Evolutionary conservation across 2,888 invertebrate genomes (phyloP).

Genomic region (Diarsia mendica): DNA sequence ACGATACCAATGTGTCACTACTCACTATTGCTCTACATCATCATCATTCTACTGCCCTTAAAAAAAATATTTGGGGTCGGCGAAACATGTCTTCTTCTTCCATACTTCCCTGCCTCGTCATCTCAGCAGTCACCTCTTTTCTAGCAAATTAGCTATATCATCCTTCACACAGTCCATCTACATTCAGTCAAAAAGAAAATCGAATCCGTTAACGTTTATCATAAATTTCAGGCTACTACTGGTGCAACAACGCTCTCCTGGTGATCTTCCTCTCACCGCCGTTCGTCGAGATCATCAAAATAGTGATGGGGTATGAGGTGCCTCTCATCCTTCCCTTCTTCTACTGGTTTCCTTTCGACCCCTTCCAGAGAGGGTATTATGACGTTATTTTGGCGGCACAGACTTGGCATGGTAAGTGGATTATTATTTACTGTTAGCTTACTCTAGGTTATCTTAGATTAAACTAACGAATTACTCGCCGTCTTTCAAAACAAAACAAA

Average conservation of each 20-base stretch:
- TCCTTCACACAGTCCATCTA: no score
- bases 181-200: neutral
- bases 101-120: no score
- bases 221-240: slow-evolving; percentile 76
- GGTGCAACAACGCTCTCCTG: slow-evolving; percentile 78
- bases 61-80: no score
- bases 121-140: no score
- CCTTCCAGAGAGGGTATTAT: slow-evolving; percentile 72
- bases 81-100: no score
- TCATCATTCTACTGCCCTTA: no score
- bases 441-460: neutral
- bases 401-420: slow-evolving; percentile 80
- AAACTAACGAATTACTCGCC: slow-evolving; percentile 43
- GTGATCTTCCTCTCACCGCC: slow-evolving; percentile 77
- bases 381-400: slow-evolving; percentile 73
- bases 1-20: neutral
- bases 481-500: slow-evolving; percentile 27
- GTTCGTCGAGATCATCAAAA: slow-evolving; percentile 72
- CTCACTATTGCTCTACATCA: no score
- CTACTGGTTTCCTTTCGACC: slow-evolving; percentile 84
- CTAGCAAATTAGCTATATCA: no score
- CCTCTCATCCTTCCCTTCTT: slow-evolving; percentile 77
- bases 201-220: neutral
- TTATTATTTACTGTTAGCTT: neutral
- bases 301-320: slow-evolving; percentile 71